These are phyloP conservation scores for Ephialtes manifestator DNA, from an alignment of 2,888 invertebrate species.

Conservation along the genomic window DNA sequence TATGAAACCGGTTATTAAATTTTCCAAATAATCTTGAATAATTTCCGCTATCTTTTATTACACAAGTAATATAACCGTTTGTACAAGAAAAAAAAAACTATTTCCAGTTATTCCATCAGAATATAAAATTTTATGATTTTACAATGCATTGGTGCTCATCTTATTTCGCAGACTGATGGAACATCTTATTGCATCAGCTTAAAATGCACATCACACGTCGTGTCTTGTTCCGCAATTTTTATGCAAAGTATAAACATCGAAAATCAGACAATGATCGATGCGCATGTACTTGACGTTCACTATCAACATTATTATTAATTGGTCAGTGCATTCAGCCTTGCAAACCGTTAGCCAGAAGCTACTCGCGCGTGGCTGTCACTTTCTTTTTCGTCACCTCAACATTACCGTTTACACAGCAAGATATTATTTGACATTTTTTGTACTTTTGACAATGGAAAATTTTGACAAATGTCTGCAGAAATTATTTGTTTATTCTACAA, in stretches of 20 bases:
- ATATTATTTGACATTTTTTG: no score
- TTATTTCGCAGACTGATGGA: background rate
- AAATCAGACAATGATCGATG: constrained; percentile 11
- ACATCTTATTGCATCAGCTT: background rate
- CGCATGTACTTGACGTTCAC: background rate
- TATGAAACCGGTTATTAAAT: no score
- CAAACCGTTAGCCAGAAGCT: background rate
- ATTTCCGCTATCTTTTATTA: background rate
- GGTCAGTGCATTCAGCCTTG: background rate
- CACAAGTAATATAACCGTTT: background rate
- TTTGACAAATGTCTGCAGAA: no score
- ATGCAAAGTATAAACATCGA: background rate
- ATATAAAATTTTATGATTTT: background rate
- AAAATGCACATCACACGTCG: background rate
- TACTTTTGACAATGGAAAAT: no score
- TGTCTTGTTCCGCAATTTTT: background rate
- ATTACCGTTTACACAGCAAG: background rate
- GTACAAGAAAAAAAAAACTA: background rate
- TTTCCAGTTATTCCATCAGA: background rate
- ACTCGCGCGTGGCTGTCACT: background rate
- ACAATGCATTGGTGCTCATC: background rate
- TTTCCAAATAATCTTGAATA: no score
- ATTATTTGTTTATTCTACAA: no score
- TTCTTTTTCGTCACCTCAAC: constrained; percentile 21
- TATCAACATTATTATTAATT: constrained; percentile 11